Conservation (phyloP, 2,797 vertebrate species). For the Myotis myotis region DNA sequence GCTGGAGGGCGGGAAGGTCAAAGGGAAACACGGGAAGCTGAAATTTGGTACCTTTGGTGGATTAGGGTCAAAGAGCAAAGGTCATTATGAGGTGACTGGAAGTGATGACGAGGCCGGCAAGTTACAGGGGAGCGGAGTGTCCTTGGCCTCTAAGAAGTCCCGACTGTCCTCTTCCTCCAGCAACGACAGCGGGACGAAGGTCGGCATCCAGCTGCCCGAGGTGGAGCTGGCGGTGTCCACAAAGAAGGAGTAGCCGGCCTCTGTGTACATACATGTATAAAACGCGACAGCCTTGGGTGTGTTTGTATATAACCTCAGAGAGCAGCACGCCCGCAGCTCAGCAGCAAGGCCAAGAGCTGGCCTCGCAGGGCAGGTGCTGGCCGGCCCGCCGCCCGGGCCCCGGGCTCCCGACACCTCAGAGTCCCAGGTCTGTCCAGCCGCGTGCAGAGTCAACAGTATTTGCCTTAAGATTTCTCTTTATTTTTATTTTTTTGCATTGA, state of each 20-base stretch:
- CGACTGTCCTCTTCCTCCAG: slow-evolving; percentile 92
- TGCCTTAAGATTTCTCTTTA: slow-evolving; percentile 50
- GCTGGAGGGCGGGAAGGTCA: slow-evolving; percentile 85
- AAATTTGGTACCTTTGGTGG: slow-evolving; percentile 98
- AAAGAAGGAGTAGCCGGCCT: slow-evolving; percentile 86
- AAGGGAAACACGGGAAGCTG: slow-evolving; percentile 90
- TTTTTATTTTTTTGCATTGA: slow-evolving; percentile 53
- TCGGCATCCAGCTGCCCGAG: slow-evolving; percentile 86
- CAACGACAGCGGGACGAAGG: slow-evolving; percentile 89
- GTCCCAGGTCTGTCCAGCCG: background rate
- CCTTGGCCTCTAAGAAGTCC: slow-evolving; percentile 87
- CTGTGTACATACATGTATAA: slow-evolving; percentile 66
- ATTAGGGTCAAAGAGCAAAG: slow-evolving; percentile 94
- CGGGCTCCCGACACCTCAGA: background rate
- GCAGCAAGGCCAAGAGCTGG: slow-evolving; percentile 58
- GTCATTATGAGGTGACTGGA: slow-evolving; percentile 95
- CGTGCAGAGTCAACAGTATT: slow-evolving; percentile 55
- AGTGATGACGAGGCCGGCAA: slow-evolving; percentile 88
- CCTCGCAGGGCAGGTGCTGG: too few relatives aligned
- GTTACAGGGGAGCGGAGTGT: slow-evolving; percentile 84
- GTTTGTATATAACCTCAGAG: slow-evolving; percentile 80
- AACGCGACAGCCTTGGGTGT: slow-evolving; percentile 65
- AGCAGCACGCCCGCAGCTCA: slow-evolving; percentile 66
- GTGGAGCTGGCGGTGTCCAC: slow-evolving; percentile 89
- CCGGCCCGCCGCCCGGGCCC: too few relatives aligned